Evolutionary conservation across 2,797 vertebrate species (phyloP).

Genomic region (Microctenopoma lineatum): DNA sequence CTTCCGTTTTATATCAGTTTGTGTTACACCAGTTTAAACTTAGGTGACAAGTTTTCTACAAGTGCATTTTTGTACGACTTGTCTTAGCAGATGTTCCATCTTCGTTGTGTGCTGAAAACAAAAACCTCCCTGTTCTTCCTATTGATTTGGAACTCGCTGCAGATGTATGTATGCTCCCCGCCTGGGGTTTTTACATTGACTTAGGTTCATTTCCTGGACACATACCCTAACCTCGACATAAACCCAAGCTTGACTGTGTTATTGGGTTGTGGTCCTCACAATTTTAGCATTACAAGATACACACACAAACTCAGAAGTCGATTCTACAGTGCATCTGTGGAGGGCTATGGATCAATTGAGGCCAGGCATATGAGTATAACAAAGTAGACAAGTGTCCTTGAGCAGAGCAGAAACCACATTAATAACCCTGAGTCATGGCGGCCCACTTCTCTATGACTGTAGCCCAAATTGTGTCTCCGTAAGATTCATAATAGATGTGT

Average conservation of each 20-base stretch:
- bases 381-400: constrained; percentile 71
- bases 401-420: constrained; percentile 60
- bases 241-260: too few species aligned
- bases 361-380: constrained; percentile 49
- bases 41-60: neutral
- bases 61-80: neutral
- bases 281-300: neutral
- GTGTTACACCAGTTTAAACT: too few species aligned
- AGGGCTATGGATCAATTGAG: constrained; percentile 56
- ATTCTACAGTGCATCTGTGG: constrained; percentile 22
- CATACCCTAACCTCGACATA: neutral
- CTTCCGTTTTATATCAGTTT: neutral
- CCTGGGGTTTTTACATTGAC: neutral
- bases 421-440: constrained; percentile 51
- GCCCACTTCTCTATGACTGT: constrained; percentile 24
- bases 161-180: neutral
- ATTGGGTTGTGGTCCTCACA: too few species aligned
- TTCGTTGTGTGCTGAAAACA: constrained; percentile 5
- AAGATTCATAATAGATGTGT: constrained; percentile 34
- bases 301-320: neutral
- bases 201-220: neutral
- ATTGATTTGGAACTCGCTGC: neutral
- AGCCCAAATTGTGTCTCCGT: constrained; percentile 15
- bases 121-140: neutral
- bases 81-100: neutral